phyloP scores from a whole-genome alignment of 2,888 invertebrate genomes.

The Melieria omissa region DNA sequence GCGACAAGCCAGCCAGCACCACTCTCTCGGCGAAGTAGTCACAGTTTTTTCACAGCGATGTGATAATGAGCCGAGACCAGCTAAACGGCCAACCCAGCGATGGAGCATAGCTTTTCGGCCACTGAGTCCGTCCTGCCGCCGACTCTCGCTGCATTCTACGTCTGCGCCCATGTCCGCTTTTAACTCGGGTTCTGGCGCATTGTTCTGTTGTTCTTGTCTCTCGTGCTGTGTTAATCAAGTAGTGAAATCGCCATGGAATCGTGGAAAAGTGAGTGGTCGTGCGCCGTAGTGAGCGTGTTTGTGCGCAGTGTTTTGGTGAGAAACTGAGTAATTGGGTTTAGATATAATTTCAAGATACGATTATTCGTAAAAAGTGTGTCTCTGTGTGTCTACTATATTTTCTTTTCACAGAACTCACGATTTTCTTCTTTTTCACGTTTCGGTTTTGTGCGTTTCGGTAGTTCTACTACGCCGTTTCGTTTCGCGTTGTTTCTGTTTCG shows the following conservation, averaged over 20 bases:
- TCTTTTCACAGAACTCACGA: too few species aligned
- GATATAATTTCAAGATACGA: slow-evolving; percentile 58
- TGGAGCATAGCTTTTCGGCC: too few species aligned
- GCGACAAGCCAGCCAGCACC: background rate
- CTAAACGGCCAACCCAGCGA: too few species aligned
- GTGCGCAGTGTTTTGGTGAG: slow-evolving; percentile 4
- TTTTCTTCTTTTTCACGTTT: too few species aligned
- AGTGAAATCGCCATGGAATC: background rate
- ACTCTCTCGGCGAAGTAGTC: background rate
- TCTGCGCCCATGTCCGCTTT: background rate
- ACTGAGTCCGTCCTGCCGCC: slow-evolving; percentile 6
- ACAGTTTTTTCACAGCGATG: too few species aligned
- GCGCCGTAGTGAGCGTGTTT: background rate
- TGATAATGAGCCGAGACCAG: too few species aligned
- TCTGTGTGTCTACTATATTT: background rate
- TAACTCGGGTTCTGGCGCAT: background rate
- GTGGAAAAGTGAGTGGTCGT: slow-evolving; percentile 14
- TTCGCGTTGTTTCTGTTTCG: too few species aligned
- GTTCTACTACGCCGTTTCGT: too few species aligned
- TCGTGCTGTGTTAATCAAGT: background rate
- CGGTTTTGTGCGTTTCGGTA: too few species aligned
- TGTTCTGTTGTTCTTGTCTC: background rate
- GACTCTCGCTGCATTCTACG: slow-evolving; percentile 1
- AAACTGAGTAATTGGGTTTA: slow-evolving; percentile 60
- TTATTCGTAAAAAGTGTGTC: slow-evolving; percentile 36